Percentiles rank a stretch among this genome's conserved stretches.
Conservation (phyloP, 2,888 invertebrate genomes). For the Dermolepida albohirtum region DNA sequence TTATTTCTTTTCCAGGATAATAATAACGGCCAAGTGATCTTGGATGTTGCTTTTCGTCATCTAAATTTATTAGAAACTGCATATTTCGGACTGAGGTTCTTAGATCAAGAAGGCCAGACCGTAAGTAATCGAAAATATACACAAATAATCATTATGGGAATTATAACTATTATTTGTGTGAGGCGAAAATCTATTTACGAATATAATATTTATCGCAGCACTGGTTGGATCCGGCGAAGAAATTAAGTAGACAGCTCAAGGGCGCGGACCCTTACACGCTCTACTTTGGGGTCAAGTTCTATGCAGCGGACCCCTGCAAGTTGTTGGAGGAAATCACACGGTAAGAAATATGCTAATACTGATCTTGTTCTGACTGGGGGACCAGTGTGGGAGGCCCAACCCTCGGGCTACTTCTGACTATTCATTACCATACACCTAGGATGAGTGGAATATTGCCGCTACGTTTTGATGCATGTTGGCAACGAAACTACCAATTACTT, state of each 20-base stretch:
- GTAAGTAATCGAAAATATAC: slow-evolving; percentile 69
- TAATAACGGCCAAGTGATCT: slow-evolving; percentile 87
- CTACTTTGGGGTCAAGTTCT: slow-evolving; percentile 97
- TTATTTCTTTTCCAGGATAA: slow-evolving; percentile 78
- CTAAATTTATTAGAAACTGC: slow-evolving; percentile 95
- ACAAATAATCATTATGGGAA: neutral
- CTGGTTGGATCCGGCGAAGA: slow-evolving; percentile 94
- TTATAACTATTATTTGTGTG: neutral
- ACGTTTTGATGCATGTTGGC: slow-evolving; percentile 45
- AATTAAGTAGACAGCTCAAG: slow-evolving; percentile 89
- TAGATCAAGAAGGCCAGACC: slow-evolving; percentile 94
- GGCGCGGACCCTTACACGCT: slow-evolving; percentile 78
- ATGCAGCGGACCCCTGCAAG: slow-evolving; percentile 97
- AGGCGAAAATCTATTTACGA: neutral
- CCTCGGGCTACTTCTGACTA: slow-evolving; percentile 47
- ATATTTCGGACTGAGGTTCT: slow-evolving; percentile 94
- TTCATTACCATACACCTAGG: slow-evolving; percentile 48
- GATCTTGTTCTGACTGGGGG: slow-evolving; percentile 48
- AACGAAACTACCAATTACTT: slow-evolving; percentile 55
- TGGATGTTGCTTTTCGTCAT: slow-evolving; percentile 93
- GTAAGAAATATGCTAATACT: slow-evolving; percentile 67
- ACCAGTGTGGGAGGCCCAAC: slow-evolving; percentile 49
- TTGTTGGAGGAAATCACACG: slow-evolving; percentile 95
- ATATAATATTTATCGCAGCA: slow-evolving; percentile 72
- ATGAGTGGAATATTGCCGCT: slow-evolving; percentile 39